Conservation (phyloP, 2,113 vertebrate genomes). For the Trematocara stigmaticum region DNA sequence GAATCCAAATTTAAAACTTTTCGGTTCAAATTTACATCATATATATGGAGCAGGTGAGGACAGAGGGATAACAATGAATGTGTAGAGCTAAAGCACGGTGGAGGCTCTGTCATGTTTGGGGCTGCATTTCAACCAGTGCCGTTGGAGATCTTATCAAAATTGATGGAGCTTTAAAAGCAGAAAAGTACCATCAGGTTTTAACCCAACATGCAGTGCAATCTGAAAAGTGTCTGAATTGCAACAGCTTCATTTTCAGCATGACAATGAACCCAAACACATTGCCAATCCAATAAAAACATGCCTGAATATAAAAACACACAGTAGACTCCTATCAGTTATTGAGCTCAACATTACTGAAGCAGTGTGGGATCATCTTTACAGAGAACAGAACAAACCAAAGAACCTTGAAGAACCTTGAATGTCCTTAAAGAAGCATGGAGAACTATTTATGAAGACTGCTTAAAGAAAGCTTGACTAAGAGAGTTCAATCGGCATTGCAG, state of each 20-base stretch:
- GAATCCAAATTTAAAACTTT: background rate
- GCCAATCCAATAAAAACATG: background rate
- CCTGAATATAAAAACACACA: background rate
- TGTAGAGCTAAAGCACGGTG: background rate
- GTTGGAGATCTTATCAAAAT: background rate
- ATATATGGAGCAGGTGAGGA: background rate
- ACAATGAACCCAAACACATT: background rate
- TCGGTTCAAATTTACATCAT: background rate
- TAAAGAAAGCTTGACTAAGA: background rate
- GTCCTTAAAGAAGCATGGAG: background rate
- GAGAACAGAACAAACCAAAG: background rate
- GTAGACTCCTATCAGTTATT: fast-evolving
- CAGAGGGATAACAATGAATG: background rate
- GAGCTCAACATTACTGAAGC: background rate
- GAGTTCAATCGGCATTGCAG: background rate
- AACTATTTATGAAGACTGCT: background rate
- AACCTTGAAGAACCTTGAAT: background rate
- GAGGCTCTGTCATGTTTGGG: background rate
- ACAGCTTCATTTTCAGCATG: background rate
- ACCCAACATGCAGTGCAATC: fast-evolving
- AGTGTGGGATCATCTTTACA: background rate
- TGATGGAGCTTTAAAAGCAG: background rate
- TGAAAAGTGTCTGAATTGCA: fast-evolving
- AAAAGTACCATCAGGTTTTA: background rate
- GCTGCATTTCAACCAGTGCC: background rate